Evolutionary conservation across 1,140 invertebrate species (phyloP).

Genomic region (Akabosia matsudoensis): DNA sequence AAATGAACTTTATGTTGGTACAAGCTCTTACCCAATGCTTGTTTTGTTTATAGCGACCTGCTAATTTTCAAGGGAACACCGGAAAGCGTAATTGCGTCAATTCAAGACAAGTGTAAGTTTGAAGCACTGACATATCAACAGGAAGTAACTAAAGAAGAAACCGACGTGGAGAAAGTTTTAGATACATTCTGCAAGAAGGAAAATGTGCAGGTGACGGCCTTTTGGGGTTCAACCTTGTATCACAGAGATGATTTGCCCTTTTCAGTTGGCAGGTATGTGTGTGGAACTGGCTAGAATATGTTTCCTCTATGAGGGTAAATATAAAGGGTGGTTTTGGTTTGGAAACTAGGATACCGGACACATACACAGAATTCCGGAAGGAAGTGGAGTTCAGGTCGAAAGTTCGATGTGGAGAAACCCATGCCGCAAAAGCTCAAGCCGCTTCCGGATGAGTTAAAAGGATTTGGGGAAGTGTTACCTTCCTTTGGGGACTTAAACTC

Average conservation of each 20-base stretch:
- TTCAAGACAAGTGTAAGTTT: conserved; percentile 43
- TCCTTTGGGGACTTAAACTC: neutral
- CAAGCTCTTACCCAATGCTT: neutral
- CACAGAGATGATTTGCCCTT: conserved; percentile 53
- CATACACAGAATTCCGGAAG: conserved; percentile 54
- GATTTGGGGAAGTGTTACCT: neutral
- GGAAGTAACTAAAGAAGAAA: conserved; percentile 53
- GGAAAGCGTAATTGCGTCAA: neutral
- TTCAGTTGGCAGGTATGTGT: conserved; percentile 39
- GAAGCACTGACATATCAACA: conserved; percentile 48
- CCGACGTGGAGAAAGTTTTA: conserved; percentile 50
- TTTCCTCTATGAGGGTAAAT: too few species aligned
- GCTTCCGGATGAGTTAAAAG: neutral
- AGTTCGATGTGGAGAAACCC: neutral
- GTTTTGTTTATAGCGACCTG: neutral
- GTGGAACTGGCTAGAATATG: conserved; percentile 32
- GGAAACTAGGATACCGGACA: too few species aligned
- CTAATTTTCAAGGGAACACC: conserved; percentile 48
- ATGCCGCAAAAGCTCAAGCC: neutral
- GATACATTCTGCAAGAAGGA: conserved; percentile 41
- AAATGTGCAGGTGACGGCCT: conserved; percentile 48
- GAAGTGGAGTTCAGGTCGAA: conserved; percentile 48
- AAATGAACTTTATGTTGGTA: too few species aligned
- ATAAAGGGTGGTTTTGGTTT: neutral
- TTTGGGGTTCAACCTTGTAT: conserved; percentile 53